Base-by-base conservation (phyloP, 2,888 invertebrate genomes). In the Maniola hyperantus region DNA sequence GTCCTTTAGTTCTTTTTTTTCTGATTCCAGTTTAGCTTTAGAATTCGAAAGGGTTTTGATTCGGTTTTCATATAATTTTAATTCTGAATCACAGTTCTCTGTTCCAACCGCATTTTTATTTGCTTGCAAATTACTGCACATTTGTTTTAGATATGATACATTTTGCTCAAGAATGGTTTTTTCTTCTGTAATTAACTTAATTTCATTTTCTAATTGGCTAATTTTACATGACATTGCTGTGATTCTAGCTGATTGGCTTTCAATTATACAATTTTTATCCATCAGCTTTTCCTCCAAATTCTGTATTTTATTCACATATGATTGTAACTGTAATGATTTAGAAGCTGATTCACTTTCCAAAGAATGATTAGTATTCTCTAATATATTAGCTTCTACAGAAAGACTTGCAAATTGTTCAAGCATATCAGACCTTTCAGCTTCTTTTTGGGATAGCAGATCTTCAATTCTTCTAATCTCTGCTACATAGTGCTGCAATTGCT, bases 401-500 rank as follows among this genome's bases (percentile, higher is more conserved):
- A 97, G 89, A 79, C 95, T 95, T 70, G 95, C 94, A 86, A 96
- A 97, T 74, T 97, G 96, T 78, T 97, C 96, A 75, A 97, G 81
- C 94, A 97, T 95, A 81, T 96, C 96, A 67, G 95, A 95, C 66
- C 97, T 93, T 86, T 97, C 97, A 69, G 94, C 94, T 87, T 97
- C 97, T 94, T 97, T 88, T 42, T 95, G 93, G 67, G 95, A 93
- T 39, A 97, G 90, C 67, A 96, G 85, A 76, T 97, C 96, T 83
- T 97, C 97, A 69, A 96, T 95, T 75, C 96, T 93, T 78, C 96
- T 95, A 15, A 97, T 95, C 91, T 97, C 96, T 75, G 95, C 94
- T 6, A 97, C 96, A 87, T 97, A 97, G 77, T 96, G 96, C 78
- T 96, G 96, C 69, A 97, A 84, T 79, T 97, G 96, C 70, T 94